Conservation (phyloP, 2,797 vertebrate genomes). For the Anniella stebbinsi region DNA sequence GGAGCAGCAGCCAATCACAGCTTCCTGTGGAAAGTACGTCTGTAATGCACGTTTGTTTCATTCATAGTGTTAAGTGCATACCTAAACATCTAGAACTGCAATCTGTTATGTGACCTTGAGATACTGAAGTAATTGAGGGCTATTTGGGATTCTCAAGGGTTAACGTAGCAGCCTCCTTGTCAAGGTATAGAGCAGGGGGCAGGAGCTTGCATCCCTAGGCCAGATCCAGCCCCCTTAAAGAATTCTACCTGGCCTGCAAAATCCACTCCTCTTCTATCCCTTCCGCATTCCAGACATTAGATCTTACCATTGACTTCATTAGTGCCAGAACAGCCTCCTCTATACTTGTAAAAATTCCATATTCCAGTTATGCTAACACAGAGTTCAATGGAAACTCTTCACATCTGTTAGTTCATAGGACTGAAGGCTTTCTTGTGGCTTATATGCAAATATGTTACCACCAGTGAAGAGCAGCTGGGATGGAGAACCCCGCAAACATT, state of each 20-base stretch:
- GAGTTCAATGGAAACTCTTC: constrained; percentile 4
- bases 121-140: not conserved
- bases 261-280: not conserved
- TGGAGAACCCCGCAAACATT: not conserved
- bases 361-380: constrained; percentile 1
- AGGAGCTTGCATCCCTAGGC: not conserved
- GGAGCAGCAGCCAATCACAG: not conserved
- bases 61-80: not conserved
- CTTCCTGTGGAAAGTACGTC: not conserved
- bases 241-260: not conserved
- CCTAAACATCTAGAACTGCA: not conserved
- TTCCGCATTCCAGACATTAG: not conserved
- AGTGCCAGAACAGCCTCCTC: not conserved
- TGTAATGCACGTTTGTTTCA: not conserved
- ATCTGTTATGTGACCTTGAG: not conserved
- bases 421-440: not conserved
- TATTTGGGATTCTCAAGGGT: not conserved
- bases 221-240: not conserved
- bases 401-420: not conserved
- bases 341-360: not conserved
- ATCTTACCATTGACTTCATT: not conserved
- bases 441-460: not conserved
- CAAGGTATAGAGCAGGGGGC: not conserved
- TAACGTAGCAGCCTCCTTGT: not conserved
- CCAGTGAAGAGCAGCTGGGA: not conserved